Evolutionary conservation across 1,140 invertebrate genomes (phyloP), one percentile per base, ranked within the genome.

Genomic region (Eurosta solidaginis): DNA sequence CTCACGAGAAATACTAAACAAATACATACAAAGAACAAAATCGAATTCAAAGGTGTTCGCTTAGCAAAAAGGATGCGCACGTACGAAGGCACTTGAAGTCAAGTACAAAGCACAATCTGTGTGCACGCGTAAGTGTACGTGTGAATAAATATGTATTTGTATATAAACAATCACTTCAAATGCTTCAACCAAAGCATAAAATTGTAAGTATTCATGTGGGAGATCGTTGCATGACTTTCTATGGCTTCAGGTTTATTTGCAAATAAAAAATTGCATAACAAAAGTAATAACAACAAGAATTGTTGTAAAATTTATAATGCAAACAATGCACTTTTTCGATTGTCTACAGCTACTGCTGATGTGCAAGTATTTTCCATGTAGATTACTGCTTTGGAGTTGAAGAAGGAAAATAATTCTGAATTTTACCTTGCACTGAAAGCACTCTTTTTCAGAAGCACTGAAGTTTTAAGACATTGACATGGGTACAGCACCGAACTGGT

Each of bases 321-420:
- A 74, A 74, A 47, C 73, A 74, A 74, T 74, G 73, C 73, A 74
- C 73, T 74, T 74, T 74, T 47, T 33, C 40, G 44, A 74, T 74
- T 68, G 59, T 68, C 59, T 68, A 68, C 27, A 10, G 9, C n/a
- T 10, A 17, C n/a, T 5, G 27, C 17, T 9, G 33, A 4, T 68
- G n/a, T 42, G n/a, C n/a, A 5, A 33, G 6, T 40, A 14, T 3
- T 20, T 42, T 68, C 3, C 27, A n/a, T n/a, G n/a, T n/a, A n/a
- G n/a, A n/a, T n/a, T 68, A 40, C 7, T 3, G 1, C 40, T 22
- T n/a, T 12, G 20, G 6, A 2, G 14, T 14, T 1, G 20, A 40
- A 40, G 20, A 29, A n/a, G 17, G 33, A 29, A 27, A 59, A 17
- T 29, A 59, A 3, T 59, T 63, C 12, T 59, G 27, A 68, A 14